A percentile compares a stretch with the other conserved stretches of the same genome.
Evolutionary conservation across 2,888 invertebrate genomes (phyloP).

Genomic region (Acanthococcus lagerstroemiae): DNA sequence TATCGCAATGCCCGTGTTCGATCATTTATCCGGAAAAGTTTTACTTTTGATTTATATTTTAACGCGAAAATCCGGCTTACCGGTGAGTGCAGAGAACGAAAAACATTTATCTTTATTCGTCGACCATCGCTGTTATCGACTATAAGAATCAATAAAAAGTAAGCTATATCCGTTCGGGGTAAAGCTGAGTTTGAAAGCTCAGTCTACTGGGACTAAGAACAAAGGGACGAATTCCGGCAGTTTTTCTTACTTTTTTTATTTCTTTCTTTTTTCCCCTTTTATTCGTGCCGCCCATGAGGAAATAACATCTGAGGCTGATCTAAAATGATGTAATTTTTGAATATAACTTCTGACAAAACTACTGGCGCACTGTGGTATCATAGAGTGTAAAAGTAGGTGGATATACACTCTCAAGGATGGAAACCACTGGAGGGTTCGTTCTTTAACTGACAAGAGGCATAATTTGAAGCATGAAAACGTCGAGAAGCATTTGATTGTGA

Average conservation of each 20-base stretch:
- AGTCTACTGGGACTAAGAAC: not conserved
- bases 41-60: too few relatives aligned
- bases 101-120: slow-evolving; percentile 26
- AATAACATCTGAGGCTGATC: not conserved
- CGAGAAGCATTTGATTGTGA: too few relatives aligned
- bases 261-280: not conserved
- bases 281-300: not conserved
- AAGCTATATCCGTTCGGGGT: not conserved
- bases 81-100: not conserved
- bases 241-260: not conserved
- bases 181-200: not conserved
- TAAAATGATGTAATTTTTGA: too few relatives aligned
- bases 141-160: slow-evolving; percentile 28
- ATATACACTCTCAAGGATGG: too few relatives aligned
- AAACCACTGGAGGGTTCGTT: too few relatives aligned
- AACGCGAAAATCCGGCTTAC: slow-evolving; percentile 20
- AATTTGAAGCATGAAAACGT: too few relatives aligned
- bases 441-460: too few relatives aligned
- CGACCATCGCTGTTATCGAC: slow-evolving; percentile 29
- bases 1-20: too few relatives aligned
- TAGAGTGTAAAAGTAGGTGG: too few relatives aligned
- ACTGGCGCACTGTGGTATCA: too few relatives aligned
- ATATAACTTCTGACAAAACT: too few relatives aligned
- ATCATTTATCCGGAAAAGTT: too few relatives aligned
- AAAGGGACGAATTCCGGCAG: not conserved